Evolutionary conservation across 2,888 invertebrate species (phyloP).

Genomic region (Caenorhabditis uteleia): DNA sequence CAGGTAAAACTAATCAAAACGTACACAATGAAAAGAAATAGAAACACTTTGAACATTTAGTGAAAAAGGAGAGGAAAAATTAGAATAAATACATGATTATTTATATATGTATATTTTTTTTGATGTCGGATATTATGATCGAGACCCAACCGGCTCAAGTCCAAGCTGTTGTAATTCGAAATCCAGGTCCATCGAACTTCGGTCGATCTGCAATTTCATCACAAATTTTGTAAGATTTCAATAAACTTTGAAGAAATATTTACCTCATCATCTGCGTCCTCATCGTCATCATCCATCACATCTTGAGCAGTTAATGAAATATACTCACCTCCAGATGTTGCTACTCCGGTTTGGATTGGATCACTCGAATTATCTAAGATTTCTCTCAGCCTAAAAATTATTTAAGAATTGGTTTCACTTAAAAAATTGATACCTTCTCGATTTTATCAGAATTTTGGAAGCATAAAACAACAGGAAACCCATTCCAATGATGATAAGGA

Average conservation of each 20-base stretch:
- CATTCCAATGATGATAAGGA: not conserved
- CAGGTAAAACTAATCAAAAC: too few species aligned
- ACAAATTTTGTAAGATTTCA: not conserved
- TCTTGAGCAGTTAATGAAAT: slow-evolving; percentile 31
- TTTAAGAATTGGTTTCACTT: not conserved
- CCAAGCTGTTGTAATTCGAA: slow-evolving; percentile 32
- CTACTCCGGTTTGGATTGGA: slow-evolving; percentile 6
- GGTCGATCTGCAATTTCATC: slow-evolving; percentile 15
- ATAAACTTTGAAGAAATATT: not conserved
- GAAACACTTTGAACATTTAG: too few species aligned
- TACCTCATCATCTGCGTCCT: slow-evolving; percentile 32
- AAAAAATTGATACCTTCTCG: slow-evolving; percentile 9
- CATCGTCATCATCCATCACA: slow-evolving; percentile 37
- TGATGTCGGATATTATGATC: too few species aligned
- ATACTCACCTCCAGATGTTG: slow-evolving; percentile 34
- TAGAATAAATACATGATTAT: too few species aligned
- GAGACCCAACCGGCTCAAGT: slow-evolving; percentile 26
- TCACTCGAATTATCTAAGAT: slow-evolving; percentile 43
- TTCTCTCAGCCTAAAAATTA: slow-evolving; percentile 36
- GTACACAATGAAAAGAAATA: too few species aligned
- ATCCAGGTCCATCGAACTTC: slow-evolving; percentile 40
- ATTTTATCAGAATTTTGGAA: slow-evolving; percentile 12
- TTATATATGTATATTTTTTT: too few species aligned
- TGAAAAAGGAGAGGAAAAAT: too few species aligned
- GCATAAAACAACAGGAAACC: slow-evolving; percentile 5